Percentiles rank a stretch among this genome's conserved stretches.
phyloP scores from a whole-genome alignment of 2,888 invertebrate species.

The Bellardia bayeri region DNA sequence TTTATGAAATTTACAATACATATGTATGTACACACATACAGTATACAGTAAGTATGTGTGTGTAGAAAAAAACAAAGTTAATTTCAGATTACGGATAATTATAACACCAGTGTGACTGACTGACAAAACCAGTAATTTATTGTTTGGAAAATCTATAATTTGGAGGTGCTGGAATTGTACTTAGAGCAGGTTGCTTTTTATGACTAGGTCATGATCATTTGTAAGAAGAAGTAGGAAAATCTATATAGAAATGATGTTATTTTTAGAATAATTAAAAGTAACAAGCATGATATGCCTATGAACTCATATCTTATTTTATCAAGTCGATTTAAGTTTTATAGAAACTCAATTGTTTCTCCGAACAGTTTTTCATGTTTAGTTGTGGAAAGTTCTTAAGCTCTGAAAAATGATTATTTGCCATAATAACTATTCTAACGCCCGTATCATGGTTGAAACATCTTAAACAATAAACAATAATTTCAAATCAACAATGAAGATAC shows the following conservation, averaged over 20 bases:
- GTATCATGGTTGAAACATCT: slow-evolving; percentile 52
- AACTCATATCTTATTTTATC: background rate
- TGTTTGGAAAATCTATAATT: slow-evolving; percentile 3
- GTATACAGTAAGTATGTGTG: no score
- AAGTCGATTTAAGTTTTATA: background rate
- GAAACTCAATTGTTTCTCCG: slow-evolving; percentile 27
- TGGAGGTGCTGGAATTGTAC: background rate
- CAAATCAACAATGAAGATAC: slow-evolving; percentile 26
- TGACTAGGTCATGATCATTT: slow-evolving; percentile 51
- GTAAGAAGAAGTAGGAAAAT: background rate
- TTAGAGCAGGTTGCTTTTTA: slow-evolving; percentile 13
- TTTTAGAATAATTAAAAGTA: no score
- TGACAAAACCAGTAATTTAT: slow-evolving; percentile 22
- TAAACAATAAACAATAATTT: slow-evolving; percentile 61
- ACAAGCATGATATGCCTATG: no score
- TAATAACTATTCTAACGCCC: slow-evolving; percentile 32
- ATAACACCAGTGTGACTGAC: slow-evolving; percentile 36
- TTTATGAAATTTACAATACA: slow-evolving; percentile 56
- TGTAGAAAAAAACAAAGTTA: background rate
- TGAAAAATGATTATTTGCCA: slow-evolving; percentile 1
- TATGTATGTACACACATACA: background rate
- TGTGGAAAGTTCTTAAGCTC: background rate
- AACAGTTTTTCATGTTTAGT: slow-evolving; percentile 9
- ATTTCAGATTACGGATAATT: slow-evolving; percentile 52
- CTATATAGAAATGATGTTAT: no score